A percentile compares a stretch with the other conserved stretches of the same genome.
phyloP scores from a whole-genome alignment of 2,113 vertebrate species.

The Lagopus leucura region DNA sequence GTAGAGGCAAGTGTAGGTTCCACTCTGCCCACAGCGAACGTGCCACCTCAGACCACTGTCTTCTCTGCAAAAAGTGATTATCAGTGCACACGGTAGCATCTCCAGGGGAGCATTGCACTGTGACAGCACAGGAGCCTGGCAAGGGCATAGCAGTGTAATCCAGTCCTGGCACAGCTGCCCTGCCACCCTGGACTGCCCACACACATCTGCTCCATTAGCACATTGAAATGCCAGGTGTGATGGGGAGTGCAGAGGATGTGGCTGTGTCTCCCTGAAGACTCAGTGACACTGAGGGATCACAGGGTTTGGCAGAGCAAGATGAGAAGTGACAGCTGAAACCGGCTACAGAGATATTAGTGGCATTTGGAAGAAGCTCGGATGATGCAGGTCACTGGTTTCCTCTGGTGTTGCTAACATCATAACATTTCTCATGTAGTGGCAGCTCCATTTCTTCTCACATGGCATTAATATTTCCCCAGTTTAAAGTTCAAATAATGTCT shows the following conservation, averaged over 20 bases:
- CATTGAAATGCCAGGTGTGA: neutral
- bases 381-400: neutral
- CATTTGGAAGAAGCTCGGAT: neutral
- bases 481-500: neutral
- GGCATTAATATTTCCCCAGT: neutral
- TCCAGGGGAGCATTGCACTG: accelerated
- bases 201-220: neutral
- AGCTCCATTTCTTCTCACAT: neutral
- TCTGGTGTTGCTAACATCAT: neutral
- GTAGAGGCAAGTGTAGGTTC: neutral
- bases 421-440: neutral
- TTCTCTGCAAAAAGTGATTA: neutral
- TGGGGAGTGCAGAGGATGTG: neutral
- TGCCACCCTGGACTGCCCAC: neutral
- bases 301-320: neutral
- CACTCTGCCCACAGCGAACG: neutral
- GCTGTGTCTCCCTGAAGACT: neutral
- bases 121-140: neutral
- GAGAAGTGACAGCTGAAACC: neutral
- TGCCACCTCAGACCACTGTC: neutral
- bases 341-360: neutral
- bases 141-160: neutral
- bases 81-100: accelerated
- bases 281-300: accelerated
- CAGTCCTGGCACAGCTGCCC: neutral